Base-by-base conservation (phyloP, 2,113 vertebrate genomes). In the Mesocricetus auratus region DNA sequence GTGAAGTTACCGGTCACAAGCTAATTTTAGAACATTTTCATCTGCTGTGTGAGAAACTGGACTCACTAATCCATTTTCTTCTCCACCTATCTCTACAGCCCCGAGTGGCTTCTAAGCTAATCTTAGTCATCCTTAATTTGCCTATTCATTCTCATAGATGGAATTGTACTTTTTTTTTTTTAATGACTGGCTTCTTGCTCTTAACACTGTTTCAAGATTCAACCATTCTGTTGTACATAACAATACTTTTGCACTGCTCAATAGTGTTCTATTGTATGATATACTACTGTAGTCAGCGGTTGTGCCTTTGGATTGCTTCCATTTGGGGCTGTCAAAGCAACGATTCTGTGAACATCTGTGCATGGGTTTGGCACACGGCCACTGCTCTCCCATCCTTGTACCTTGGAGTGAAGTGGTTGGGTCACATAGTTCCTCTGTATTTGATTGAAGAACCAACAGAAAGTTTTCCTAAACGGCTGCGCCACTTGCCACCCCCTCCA, bases 21-120 rank as follows among this genome's bases (percentile, higher is more conserved):
- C 31, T 90, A 79, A 50, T 92, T 92, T 93, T 87, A 93, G 36
- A 89, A 74, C 12, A 86, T 66, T 92, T 93, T 68, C 39, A 58
- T 66, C 3, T 8, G 3, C 13, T 5, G 11, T 62, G 31, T 73
- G 86, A 79, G 69, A 83, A 94, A 74, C 75, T 47, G 24, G 31
- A 42, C 3, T 15, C 36, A 62, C 58, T 88, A 36, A 53, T 50
- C 22, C 64, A 47, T 79, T 75, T 83, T 36, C 68, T 11, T 77
- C 36, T 24, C 47, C 58, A 56, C 24, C 64, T 56, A 3, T 47
- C 24, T 39, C 3, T 39, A 3, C 4, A 93, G 4, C 75, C 58
- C 58, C 7, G 17, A 86, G 53, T 12, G 77, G 69, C 24, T 50
- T 86, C 5, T 53, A 42, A 36, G 29, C 4, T 53, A 50, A 39